Conservation (phyloP, 2,113 vertebrate genomes). For the Thermophis baileyi region DNA sequence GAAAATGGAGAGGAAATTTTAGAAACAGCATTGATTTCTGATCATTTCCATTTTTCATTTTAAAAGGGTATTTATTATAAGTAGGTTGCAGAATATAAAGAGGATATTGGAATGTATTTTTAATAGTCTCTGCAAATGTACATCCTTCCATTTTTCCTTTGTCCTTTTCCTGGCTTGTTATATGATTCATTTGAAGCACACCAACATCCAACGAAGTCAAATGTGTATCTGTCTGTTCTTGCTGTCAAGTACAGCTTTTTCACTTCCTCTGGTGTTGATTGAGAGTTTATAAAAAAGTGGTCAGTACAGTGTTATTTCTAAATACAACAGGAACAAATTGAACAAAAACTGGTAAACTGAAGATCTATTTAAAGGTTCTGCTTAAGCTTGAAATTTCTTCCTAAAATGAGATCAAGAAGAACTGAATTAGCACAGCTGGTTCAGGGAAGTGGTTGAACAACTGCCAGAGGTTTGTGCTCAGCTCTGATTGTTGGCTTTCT, state of each 20-base stretch:
- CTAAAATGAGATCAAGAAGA: neutral
- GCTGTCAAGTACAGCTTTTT: neutral
- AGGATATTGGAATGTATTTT: slow-evolving; percentile 18
- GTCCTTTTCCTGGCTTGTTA: neutral
- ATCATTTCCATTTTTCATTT: neutral
- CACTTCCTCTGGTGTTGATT: neutral
- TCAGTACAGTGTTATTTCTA: neutral
- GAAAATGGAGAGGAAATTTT: neutral
- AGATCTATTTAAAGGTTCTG: neutral
- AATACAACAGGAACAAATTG: neutral
- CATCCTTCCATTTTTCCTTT: slow-evolving; percentile 1
- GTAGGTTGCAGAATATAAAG: neutral
- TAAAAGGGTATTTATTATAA: neutral
- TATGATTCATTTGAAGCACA: slow-evolving; percentile 6
- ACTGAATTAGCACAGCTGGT: neutral
- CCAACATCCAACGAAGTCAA: slow-evolving; percentile 4
- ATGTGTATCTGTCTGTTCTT: slow-evolving; percentile 24
- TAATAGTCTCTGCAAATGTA: slow-evolving; percentile 8
- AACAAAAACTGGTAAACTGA: neutral
- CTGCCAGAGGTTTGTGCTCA: neutral
- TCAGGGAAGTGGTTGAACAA: neutral
- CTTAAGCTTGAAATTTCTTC: neutral
- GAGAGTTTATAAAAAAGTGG: neutral
- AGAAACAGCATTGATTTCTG: neutral
- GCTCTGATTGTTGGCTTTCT: neutral